A percentile compares a stretch with the other conserved stretches of the same genome.
Evolutionary conservation across 1,140 invertebrate genomes (phyloP).

Genomic region (Drosophila jambulina): DNA sequence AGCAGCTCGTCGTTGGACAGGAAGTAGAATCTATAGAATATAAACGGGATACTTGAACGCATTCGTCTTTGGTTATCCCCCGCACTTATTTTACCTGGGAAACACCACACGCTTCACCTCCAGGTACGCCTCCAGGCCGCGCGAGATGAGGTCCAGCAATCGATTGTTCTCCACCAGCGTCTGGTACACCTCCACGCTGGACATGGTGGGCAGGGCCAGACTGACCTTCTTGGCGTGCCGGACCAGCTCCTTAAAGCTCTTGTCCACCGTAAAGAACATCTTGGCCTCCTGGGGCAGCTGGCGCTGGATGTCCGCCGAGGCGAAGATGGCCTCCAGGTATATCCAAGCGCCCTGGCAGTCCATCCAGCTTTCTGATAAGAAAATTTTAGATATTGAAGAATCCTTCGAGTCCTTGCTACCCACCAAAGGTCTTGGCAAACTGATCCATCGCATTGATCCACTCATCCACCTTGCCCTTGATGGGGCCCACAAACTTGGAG

Average conservation of each 20-base stretch:
- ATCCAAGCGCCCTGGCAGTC: conserved; percentile 94
- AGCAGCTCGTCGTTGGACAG: conserved; percentile 97
- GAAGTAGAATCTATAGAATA: conserved; percentile 91
- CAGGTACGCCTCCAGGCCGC: conserved; percentile 92
- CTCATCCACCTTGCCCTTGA: conserved; percentile 92
- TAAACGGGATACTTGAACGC: not conserved
- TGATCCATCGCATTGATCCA: conserved; percentile 91
- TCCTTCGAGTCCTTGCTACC: conserved; percentile 11
- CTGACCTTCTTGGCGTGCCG: conserved; percentile 89
- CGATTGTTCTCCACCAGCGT: conserved; percentile 91
- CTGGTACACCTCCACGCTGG: conserved; percentile 89
- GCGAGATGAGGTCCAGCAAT: conserved; percentile 92
- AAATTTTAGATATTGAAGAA: too few species aligned
- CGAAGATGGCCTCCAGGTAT: conserved; percentile 95
- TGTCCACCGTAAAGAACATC: conserved; percentile 93
- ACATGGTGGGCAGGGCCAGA: conserved; percentile 89
- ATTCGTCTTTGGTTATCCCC: not conserved
- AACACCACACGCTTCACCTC: conserved; percentile 96
- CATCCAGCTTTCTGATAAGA: conserved; percentile 91
- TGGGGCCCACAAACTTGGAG: conserved; percentile 92
- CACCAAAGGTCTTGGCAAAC: conserved; percentile 91
- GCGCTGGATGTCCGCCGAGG: conserved; percentile 94
- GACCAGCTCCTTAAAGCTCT: conserved; percentile 95
- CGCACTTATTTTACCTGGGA: conserved; percentile 86
- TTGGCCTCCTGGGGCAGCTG: conserved; percentile 94